phyloP scores from a whole-genome alignment of 2,888 invertebrate genomes.

The Ptychoptera contaminata region DNA sequence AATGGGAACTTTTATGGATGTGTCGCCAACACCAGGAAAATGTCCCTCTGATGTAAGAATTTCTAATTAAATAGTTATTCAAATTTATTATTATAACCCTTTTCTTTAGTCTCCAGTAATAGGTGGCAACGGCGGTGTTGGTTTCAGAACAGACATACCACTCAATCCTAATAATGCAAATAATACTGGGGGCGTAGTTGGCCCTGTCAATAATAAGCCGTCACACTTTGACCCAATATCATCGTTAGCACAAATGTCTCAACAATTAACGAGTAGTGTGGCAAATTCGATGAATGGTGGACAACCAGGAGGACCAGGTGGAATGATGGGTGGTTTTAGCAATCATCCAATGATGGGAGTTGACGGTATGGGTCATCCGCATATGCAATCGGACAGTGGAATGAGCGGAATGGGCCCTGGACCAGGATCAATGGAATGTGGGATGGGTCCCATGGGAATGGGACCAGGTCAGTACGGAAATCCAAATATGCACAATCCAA shows the following conservation, averaged over 20 bases:
- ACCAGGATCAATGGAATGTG: slow-evolving; percentile 19
- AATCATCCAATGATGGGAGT: slow-evolving; percentile 9
- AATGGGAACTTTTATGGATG: slow-evolving; percentile 29
- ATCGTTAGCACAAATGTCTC: slow-evolving; percentile 88
- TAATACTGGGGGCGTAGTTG: slow-evolving; percentile 17
- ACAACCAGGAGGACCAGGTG: slow-evolving; percentile 28
- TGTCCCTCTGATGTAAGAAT: slow-evolving; percentile 9
- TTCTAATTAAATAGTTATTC: neutral
- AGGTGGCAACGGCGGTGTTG: slow-evolving; percentile 11
- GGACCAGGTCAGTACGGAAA: slow-evolving; percentile 11
- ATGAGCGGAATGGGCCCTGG: slow-evolving; percentile 35
- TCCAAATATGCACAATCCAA: slow-evolving; percentile 13
- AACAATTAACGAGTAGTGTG: slow-evolving; percentile 67
- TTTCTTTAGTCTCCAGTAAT: slow-evolving; percentile 13
- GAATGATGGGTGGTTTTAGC: slow-evolving; percentile 10
- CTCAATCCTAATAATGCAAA: slow-evolving; percentile 45
- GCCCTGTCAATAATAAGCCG: slow-evolving; percentile 35
- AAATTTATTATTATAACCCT: slow-evolving; percentile 15
- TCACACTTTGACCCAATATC: slow-evolving; percentile 84
- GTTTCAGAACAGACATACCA: slow-evolving; percentile 44
- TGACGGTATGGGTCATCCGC: slow-evolving; percentile 17
- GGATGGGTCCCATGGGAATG: slow-evolving; percentile 10
- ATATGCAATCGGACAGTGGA: slow-evolving; percentile 18
- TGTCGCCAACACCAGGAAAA: slow-evolving; percentile 22
- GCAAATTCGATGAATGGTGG: slow-evolving; percentile 42